Base-by-base conservation (phyloP, 2,888 invertebrate species). In the Ashinkailepas kermadecensis region DNA sequence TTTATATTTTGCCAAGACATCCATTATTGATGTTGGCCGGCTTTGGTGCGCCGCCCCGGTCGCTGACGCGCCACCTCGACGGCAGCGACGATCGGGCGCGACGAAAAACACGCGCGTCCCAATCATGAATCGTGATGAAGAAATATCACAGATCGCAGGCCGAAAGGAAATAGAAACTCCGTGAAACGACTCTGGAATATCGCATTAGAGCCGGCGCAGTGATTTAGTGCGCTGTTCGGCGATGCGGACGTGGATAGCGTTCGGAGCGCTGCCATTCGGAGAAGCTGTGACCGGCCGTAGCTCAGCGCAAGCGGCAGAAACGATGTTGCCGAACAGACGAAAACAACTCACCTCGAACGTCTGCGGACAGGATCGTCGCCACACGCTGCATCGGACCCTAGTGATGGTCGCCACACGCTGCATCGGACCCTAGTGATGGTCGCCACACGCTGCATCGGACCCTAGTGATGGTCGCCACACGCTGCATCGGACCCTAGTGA, bases 1-100 rank as follows among this genome's bases (percentile, higher is more conserved):
- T 74, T 74, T 74, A 74, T 74, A 74, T 74, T 74, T 74, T 74
- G 74, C 74, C 74, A 54, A 74, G 74, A 74, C 74, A 74, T 74
- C 74, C 74, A 74, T 74, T 74, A 74, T 74, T 74, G 74, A 74
- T 74, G 74, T 74, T 39, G 74, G 39, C 54, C 74, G 18, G 74
- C 74, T 39, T 74, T 25, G 13, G 74, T 18, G 74, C 13, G 74
- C 54, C 23, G 74, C 54, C 54, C 3, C 59, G 15, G 11, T 3
- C 54, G 54, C 74, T 54, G 54, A 9, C 74, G 74, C 39, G 54
- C 9, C 21, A 13, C 23, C 8, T 23, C 21, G 54, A 54, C 74
- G 65, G 10, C 74, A 0, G 15, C 74, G 39, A 15, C 59, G 59
- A 59, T 11, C 59, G 59, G 15, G 59, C 59, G 59, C 59, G 59